Conservation (phyloP, 2,113 vertebrate genomes). For the Antennarius striatus region DNA sequence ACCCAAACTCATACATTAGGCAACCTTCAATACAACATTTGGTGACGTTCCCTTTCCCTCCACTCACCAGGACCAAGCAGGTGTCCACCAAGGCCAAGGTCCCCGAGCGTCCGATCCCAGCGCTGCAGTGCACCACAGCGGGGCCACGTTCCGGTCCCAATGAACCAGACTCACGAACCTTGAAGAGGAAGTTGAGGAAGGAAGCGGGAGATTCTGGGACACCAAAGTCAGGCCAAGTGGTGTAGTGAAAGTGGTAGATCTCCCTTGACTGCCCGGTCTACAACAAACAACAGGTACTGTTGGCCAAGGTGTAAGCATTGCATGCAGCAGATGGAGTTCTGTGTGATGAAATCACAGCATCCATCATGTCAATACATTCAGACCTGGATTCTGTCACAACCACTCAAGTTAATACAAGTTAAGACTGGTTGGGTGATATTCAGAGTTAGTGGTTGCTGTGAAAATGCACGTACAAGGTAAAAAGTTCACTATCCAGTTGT, state of each 20-base stretch:
- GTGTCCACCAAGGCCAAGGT: conserved; percentile 96
- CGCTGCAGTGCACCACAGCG: conserved; percentile 92
- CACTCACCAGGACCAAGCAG: conserved; percentile 92
- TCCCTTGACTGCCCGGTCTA: conserved; percentile 89
- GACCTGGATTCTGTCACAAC: neutral
- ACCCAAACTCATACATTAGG: neutral
- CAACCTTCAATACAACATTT: neutral
- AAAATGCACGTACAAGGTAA: neutral
- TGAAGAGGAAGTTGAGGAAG: conserved; percentile 96
- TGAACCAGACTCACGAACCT: conserved; percentile 92
- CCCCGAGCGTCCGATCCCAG: conserved; percentile 95
- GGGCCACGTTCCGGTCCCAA: conserved; percentile 87
- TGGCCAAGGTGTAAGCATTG: neutral
- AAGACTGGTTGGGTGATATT: neutral
- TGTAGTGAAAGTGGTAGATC: conserved; percentile 98
- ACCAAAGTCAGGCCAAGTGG: conserved; percentile 99
- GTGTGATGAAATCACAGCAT: conserved; percentile 3
- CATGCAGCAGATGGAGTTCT: neutral
- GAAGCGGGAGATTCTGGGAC: conserved; percentile 97
- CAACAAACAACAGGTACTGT: conserved; percentile 33
- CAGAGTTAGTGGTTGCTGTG: neutral
- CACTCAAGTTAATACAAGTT: neutral
- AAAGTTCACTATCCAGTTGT: too few relatives aligned
- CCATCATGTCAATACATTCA: neutral
- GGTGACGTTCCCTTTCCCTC: neutral